Base-by-base conservation (phyloP, 2,797 vertebrate species). In the Sebastolobus alascanus region DNA sequence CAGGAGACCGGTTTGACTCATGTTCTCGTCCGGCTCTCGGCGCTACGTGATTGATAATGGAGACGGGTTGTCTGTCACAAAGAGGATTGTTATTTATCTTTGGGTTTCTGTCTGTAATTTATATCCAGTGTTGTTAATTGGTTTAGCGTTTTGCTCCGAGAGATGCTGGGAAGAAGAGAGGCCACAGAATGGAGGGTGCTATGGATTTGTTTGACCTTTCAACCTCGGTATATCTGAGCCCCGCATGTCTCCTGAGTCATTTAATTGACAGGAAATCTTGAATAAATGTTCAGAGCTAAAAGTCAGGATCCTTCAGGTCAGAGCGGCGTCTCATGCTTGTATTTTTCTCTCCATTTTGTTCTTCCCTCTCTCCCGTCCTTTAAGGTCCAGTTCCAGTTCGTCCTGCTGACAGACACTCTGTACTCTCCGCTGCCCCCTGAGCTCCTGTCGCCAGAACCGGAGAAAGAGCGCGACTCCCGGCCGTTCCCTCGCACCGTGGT, bases 331-430 rank as follows among this genome's bases (percentile, higher is more conserved):
- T 10, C 2, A 2, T 43, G 8, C 12, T 61, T n/a, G 2, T 61
- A 6, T 20, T 25, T 25, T 25, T 25, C 7, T 27, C 2, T 25
- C 5, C 6, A 0, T 63, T 58, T 35, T 37, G 16, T 58, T 58
- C 18, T 29, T 22, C 27, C 33, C 5, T 14, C 18, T 68, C 72
- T 77, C 43, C 37, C 12, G 1, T 64, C 40, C 73, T 60, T 56
- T 69, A 43, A 99, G 99, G 99, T 99, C 64, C 98, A 99, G 92
- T 99, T 99, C 91, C 99, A 99, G 92, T 99, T 99, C 58, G 98
- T 99, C 2, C 89, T 99, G 89, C 95, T 99, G 84, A 99, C 99
- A 0, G 98, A 99, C 93, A 99, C 99, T 0, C 90, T 99, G 4
- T 99, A 99, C 94, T 99, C 99, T 0, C 98, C 98, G 0, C 90